Evolutionary conservation across 2,888 invertebrate species (phyloP).

Genomic region (Synergus laeviventris): DNA sequence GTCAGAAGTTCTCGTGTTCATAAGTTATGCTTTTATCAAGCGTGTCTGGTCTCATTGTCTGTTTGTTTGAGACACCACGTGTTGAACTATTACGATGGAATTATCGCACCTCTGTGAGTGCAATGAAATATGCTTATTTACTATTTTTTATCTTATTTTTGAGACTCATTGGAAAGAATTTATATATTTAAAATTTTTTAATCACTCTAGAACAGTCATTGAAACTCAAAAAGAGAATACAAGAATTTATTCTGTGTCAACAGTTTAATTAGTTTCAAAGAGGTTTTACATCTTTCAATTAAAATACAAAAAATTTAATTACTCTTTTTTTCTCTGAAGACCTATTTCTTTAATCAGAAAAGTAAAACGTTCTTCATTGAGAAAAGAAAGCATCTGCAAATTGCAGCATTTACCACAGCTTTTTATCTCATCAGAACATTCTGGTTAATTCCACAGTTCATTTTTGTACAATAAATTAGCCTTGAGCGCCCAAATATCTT

Average conservation of each 20-base stretch:
- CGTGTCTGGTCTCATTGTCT: neutral
- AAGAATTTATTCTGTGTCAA: neutral
- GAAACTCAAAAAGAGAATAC: neutral
- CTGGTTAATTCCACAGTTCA: neutral
- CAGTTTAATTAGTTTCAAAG: neutral
- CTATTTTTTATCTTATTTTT: too few species aligned
- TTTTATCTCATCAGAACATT: neutral
- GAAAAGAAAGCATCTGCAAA: neutral
- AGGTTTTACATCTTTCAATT: neutral
- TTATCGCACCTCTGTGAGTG: neutral
- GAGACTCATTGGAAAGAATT: too few species aligned
- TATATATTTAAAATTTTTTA: too few species aligned
- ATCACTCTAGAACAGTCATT: too few species aligned
- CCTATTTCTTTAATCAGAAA: neutral
- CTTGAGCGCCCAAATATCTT: slow-evolving; percentile 14
- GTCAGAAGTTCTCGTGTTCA: neutral
- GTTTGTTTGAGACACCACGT: neutral
- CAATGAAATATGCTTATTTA: neutral
- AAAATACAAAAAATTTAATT: neutral
- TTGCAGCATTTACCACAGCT: neutral
- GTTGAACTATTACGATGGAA: neutral
- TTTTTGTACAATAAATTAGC: slow-evolving; percentile 16
- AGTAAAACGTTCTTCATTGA: neutral
- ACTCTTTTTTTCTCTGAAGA: neutral
- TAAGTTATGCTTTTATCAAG: neutral